Conservation (phyloP, 2,797 vertebrate genomes). For the Hirundo rustica region DNA sequence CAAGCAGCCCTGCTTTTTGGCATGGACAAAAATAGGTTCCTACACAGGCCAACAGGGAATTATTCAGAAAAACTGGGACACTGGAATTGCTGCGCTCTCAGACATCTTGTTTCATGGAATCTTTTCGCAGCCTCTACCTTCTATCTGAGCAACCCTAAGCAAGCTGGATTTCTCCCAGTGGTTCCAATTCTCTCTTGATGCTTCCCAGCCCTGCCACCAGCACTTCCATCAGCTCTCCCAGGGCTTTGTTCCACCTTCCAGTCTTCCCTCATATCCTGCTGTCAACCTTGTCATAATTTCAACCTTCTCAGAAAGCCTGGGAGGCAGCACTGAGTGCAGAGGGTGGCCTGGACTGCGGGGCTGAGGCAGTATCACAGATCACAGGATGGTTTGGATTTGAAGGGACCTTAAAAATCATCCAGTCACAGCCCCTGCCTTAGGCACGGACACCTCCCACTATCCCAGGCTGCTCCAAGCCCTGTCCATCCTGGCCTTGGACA, state of each 20-base stretch:
- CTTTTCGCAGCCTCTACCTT: not conserved
- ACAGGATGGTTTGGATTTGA: not conserved
- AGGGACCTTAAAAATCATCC: not conserved
- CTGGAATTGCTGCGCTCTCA: not conserved
- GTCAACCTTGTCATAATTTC: accelerated
- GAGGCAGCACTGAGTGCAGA: not conserved
- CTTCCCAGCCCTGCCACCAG: not conserved
- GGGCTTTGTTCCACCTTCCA: not conserved
- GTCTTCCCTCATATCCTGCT: not conserved
- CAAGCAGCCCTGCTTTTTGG: not conserved
- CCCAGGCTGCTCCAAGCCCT: not conserved
- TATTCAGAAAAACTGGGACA: not conserved
- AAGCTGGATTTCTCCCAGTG: not conserved
- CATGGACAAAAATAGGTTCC: not conserved
- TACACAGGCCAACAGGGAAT: not conserved
- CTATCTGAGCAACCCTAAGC: not conserved
- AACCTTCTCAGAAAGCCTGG: accelerated
- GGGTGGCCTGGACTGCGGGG: not conserved
- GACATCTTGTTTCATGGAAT: accelerated
- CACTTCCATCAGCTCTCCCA: not conserved
- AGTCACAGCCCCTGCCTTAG: not conserved
- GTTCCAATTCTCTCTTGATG: not conserved
- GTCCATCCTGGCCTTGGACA: not conserved
- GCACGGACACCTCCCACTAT: accelerated
- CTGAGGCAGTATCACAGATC: accelerated